Conservation (phyloP, 1,140 invertebrate genomes). For the Drosophila simulans region DNA sequence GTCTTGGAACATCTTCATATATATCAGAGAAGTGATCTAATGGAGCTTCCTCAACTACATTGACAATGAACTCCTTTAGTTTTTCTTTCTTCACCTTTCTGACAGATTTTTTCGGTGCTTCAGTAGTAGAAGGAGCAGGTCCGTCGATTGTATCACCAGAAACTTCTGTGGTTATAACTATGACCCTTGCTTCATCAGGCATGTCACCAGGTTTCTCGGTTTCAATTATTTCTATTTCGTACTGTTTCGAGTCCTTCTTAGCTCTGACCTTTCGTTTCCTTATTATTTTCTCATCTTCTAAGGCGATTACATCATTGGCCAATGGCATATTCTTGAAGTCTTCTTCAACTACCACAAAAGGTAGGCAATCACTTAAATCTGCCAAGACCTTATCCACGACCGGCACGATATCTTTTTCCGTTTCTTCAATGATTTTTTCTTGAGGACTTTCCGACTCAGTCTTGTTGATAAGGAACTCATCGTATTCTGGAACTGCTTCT, state of each 20-base stretch:
- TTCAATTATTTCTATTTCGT: conserved; percentile 85
- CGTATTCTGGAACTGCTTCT: conserved; percentile 26
- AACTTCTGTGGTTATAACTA: conserved; percentile 78
- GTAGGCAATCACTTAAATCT: conserved; percentile 46
- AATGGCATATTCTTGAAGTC: conserved; percentile 12
- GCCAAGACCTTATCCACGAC: conserved; percentile 51
- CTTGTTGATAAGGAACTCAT: conserved; percentile 54
- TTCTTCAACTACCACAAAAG: conserved; percentile 48
- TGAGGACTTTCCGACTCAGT: conserved; percentile 38
- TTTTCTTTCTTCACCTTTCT: conserved; percentile 74
- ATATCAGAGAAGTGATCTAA: conserved; percentile 55
- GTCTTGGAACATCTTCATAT: conserved; percentile 42
- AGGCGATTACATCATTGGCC: background rate
- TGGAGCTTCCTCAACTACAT: conserved; percentile 64
- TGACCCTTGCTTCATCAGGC: conserved; percentile 65
- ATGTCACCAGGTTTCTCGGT: conserved; percentile 45
- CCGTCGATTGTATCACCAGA: conserved; percentile 40
- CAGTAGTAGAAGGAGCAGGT: conserved; percentile 37
- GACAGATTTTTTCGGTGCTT: conserved; percentile 65
- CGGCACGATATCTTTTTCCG: background rate
- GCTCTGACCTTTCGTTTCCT: conserved; percentile 85
- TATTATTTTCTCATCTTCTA: conserved; percentile 26
- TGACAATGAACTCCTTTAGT: conserved; percentile 69
- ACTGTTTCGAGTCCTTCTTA: conserved; percentile 81
- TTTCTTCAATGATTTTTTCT: background rate